A percentile compares a stretch with the other conserved stretches of the same genome.
Conservation (phyloP, 1,140 invertebrate species). For the Epicauta chinensis region DNA sequence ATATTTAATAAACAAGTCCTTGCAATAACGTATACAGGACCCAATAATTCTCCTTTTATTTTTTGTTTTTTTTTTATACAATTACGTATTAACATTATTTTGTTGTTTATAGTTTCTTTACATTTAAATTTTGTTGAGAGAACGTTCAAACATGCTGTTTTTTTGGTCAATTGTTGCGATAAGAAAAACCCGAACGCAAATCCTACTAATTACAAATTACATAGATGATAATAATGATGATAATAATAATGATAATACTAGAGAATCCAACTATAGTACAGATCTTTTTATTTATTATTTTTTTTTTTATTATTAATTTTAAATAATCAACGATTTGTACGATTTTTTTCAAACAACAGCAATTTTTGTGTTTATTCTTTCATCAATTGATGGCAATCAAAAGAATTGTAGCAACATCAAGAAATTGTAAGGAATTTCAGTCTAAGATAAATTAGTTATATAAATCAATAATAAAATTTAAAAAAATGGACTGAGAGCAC, state of each 20-base stretch:
- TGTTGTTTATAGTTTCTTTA: conserved; percentile 19
- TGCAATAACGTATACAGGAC: neutral
- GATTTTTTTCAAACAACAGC: conserved; percentile 16
- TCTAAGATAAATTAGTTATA: neutral
- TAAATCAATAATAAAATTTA: neutral
- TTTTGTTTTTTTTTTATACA: conserved; percentile 18
- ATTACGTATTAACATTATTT: conserved; percentile 28
- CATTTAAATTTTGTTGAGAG: conserved; percentile 19
- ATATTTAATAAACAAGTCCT: neutral
- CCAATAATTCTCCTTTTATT: neutral
- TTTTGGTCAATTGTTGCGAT: conserved; percentile 26
- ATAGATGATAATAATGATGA: conserved; percentile 16
- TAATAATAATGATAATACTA: conserved; percentile 7
- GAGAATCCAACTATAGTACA: conserved; percentile 21
- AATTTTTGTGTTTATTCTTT: conserved; percentile 6
- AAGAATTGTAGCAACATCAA: conserved; percentile 17
- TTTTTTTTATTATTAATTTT: no score
- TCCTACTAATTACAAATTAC: conserved; percentile 14
- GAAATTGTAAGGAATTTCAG: conserved; percentile 15
- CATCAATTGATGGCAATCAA: neutral
- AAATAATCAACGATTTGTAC: conserved; percentile 21
- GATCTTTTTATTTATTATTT: neutral
- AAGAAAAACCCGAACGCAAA: conserved; percentile 26
- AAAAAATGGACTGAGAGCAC: conserved; percentile 17
- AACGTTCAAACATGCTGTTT: no score